A percentile compares a stretch with the other conserved stretches of the same genome.
Conservation (phyloP, 2,113 vertebrate species). For the Synchiropus splendidus region DNA sequence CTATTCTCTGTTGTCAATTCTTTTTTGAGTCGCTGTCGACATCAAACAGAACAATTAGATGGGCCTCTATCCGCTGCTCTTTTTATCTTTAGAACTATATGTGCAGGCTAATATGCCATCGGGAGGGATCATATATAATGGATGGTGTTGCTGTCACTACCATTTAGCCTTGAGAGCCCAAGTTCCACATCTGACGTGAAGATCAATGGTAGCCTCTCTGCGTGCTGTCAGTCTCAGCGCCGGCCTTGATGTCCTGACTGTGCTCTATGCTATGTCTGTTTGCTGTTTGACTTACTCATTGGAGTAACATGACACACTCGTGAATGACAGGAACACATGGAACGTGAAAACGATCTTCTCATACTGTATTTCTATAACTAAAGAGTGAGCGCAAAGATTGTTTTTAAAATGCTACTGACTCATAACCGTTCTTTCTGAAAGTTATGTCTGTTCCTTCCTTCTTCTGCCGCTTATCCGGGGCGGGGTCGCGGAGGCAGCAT, state of each 20-base stretch:
- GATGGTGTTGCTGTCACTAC: constrained; percentile 48
- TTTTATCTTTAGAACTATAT: constrained; percentile 35
- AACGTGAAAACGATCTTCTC: too few species aligned
- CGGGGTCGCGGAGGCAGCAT: too few species aligned
- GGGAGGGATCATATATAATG: constrained; percentile 56
- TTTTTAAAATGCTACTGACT: too few species aligned
- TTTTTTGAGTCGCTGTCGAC: constrained; percentile 15
- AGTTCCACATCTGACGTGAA: constrained; percentile 46
- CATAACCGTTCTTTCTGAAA: too few species aligned
- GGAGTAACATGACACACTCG: too few species aligned
- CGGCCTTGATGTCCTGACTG: constrained; percentile 21
- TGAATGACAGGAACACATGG: too few species aligned
- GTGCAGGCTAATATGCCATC: constrained; percentile 35
- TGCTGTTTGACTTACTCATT: too few species aligned
- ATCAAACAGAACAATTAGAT: constrained; percentile 54
- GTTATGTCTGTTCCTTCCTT: too few species aligned
- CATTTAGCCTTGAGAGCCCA: constrained; percentile 49
- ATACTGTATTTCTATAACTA: too few species aligned
- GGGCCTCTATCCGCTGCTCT: constrained; percentile 25
- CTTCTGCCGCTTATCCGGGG: too few species aligned
- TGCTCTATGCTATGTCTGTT: constrained; percentile 10
- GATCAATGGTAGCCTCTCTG: constrained; percentile 49
- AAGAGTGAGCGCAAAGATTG: too few species aligned
- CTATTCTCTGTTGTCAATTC: constrained; percentile 20
- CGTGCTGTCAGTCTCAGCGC: constrained; percentile 50